A percentile compares a stretch with the other conserved stretches of the same genome.
These are phyloP conservation scores for Todus mexicanus DNA, from an alignment of 2,797 vertebrate genomes.

Conservation along the genomic window DNA sequence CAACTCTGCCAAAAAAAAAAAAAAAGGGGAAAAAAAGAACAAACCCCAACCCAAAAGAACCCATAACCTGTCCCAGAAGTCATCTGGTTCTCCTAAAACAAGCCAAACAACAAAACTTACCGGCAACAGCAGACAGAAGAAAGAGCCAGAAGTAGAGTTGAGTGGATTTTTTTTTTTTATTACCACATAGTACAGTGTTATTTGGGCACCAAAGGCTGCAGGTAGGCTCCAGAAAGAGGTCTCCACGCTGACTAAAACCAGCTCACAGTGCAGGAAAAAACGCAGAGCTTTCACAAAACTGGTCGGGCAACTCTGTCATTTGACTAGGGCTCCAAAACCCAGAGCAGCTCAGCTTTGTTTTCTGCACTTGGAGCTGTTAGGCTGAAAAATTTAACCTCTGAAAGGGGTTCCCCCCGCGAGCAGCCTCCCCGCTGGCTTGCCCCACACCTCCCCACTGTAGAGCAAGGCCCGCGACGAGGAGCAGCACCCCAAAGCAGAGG, in stretches of 20 bases:
- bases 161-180: neutral
- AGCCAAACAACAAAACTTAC: neutral
- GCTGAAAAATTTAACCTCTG: neutral
- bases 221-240: neutral
- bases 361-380: neutral
- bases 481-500: neutral
- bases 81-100: neutral
- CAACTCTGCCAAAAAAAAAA: neutral
- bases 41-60: neutral
- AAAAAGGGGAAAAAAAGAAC: neutral
- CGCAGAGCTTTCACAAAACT: conserved; percentile 18
- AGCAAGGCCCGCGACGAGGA: neutral
- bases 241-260: neutral
- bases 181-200: neutral
- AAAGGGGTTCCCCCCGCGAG: neutral
- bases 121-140: neutral
- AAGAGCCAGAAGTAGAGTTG: neutral
- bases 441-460: neutral
- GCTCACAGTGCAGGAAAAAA: neutral
- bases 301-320: conserved; percentile 47
- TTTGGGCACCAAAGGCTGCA: neutral
- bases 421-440: neutral
- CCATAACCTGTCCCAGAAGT: neutral
- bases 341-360: conserved; percentile 19
- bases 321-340: neutral